These are phyloP conservation scores for Gnathonemus longibarbis DNA, from an alignment of 2,113 vertebrate genomes.

Conservation along the genomic window DNA sequence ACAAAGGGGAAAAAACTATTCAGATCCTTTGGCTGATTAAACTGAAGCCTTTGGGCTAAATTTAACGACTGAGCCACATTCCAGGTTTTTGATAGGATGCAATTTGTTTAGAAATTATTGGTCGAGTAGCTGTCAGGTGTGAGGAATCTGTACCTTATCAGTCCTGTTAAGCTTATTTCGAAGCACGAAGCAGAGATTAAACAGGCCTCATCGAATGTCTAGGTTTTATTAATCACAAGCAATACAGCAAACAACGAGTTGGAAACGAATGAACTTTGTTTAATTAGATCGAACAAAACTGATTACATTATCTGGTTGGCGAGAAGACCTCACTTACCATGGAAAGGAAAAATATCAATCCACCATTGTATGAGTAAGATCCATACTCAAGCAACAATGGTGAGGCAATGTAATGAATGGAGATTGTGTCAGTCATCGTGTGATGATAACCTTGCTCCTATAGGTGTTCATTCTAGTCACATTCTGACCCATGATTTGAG, in stretches of 20 bases:
- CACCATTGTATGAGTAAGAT: constrained; percentile 24
- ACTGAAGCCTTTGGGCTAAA: neutral
- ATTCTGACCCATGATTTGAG: neutral
- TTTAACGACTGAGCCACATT: neutral
- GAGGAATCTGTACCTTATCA: neutral
- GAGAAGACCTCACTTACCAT: constrained; percentile 50
- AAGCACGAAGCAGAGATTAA: constrained; percentile 29
- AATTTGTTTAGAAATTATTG: constrained; percentile 2
- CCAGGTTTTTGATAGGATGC: neutral
- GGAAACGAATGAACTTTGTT: constrained; percentile 65
- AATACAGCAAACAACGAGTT: constrained; percentile 48
- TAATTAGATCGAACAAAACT: constrained; percentile 65
- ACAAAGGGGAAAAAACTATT: neutral
- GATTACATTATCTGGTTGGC: constrained; percentile 60
- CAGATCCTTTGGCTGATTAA: neutral
- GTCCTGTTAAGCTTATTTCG: constrained; percentile 13
- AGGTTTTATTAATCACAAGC: constrained; percentile 55
- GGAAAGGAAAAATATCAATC: constrained; percentile 30
- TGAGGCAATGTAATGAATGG: constrained; percentile 4
- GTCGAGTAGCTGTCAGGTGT: neutral
- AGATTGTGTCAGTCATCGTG: neutral
- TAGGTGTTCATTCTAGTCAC: neutral
- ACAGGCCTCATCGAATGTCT: constrained; percentile 29
- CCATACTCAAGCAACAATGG: neutral
- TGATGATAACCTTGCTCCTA: neutral